phyloP scores from a whole-genome alignment of 53 echinoderm and acorn worm species.

The Paracentrotus lividus region DNA sequence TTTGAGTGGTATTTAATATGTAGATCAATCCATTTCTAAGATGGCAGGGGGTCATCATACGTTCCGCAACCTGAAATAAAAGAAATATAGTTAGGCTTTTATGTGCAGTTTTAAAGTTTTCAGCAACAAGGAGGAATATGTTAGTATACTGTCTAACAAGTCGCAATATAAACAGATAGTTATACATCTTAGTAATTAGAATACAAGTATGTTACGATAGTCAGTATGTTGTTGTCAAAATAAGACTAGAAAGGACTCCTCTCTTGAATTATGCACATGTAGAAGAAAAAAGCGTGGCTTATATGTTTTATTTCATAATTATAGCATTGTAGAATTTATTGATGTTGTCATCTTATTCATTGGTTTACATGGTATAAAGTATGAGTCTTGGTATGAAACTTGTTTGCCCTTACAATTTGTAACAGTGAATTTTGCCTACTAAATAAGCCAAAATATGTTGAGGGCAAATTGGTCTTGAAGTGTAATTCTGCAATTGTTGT shows the following conservation, averaged over 20 bases:
- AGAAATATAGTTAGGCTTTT: no score
- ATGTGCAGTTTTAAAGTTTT: no score
- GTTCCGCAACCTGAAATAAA: not conserved
- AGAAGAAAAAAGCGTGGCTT: not conserved
- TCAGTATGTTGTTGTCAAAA: no score
- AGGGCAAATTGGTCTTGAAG: slow-evolving; percentile 57
- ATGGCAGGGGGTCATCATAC: not conserved
- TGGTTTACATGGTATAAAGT: slow-evolving; percentile 48
- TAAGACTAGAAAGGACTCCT: not conserved
- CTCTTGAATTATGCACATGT: not conserved
- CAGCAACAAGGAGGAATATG: not conserved
- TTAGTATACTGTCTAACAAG: not conserved
- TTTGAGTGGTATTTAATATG: slow-evolving; percentile 21
- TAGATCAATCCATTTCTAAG: not conserved
- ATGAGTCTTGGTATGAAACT: slow-evolving; percentile 42
- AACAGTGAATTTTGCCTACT: slow-evolving; percentile 61
- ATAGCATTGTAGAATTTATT: slow-evolving; percentile 25
- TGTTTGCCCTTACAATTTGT: slow-evolving; percentile 69
- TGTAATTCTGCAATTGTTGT: slow-evolving; percentile 8
- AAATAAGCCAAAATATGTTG: slow-evolving; percentile 36
- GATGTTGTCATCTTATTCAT: slow-evolving; percentile 16
- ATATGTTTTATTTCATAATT: slow-evolving; percentile 33
- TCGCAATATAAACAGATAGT: not conserved
- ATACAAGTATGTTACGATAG: not conserved
- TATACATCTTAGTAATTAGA: not conserved